These are phyloP conservation scores for Xenopus laevis DNA, from an alignment of 2,113 vertebrate species.

Conservation along the genomic window DNA sequence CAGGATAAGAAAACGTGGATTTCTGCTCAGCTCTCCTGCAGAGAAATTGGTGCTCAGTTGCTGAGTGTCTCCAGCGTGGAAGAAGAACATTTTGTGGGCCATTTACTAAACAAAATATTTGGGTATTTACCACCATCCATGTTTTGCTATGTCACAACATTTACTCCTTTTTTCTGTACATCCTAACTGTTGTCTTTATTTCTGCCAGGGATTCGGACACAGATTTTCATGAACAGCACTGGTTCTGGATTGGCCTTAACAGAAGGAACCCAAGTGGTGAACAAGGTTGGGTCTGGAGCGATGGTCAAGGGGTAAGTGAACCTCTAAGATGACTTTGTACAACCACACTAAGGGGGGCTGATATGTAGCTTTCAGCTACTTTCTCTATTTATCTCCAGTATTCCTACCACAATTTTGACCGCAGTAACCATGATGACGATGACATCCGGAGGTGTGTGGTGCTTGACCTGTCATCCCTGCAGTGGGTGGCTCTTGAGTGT, in stretches of 20 bases:
- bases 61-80: slow-evolving; percentile 80
- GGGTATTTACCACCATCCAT: slow-evolving; percentile 64
- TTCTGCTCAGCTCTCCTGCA: slow-evolving; percentile 79
- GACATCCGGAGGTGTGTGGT: slow-evolving; percentile 80
- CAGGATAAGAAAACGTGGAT: slow-evolving; percentile 86
- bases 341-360: no score
- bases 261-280: slow-evolving; percentile 77
- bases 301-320: slow-evolving; percentile 81
- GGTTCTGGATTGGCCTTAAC: slow-evolving; percentile 96
- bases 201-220: slow-evolving; percentile 69
- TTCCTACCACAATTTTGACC: slow-evolving; percentile 90
- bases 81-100: slow-evolving; percentile 83
- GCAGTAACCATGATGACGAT: slow-evolving; percentile 69
- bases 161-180: background rate
- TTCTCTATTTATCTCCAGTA: slow-evolving; percentile 63
- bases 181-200: background rate
- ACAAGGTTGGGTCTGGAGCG: slow-evolving; percentile 91
- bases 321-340: background rate
- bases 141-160: background rate
- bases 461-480: slow-evolving; percentile 81
- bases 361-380: background rate
- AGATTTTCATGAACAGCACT: slow-evolving; percentile 88
- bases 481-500: slow-evolving; percentile 91
- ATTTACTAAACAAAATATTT: slow-evolving; percentile 83
- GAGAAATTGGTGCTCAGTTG: slow-evolving; percentile 78